Conservation (phyloP, 2,888 invertebrate species). For the Chymomyza amoena region DNA sequence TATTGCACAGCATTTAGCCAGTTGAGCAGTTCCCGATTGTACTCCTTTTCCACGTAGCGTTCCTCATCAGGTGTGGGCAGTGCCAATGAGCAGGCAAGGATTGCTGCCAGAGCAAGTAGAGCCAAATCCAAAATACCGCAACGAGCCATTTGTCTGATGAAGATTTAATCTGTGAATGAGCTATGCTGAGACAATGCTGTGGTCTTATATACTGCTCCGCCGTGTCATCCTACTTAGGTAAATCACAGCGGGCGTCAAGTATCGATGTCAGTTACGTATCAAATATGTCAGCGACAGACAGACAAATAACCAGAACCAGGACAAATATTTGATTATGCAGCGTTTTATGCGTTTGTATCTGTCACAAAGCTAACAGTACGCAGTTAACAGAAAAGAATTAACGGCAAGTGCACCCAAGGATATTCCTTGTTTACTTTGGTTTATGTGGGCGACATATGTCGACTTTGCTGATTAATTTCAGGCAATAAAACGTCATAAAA, state of each 20-base stretch:
- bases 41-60: slow-evolving; percentile 76
- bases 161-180: slow-evolving; percentile 8
- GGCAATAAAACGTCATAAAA: slow-evolving; percentile 41
- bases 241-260: slow-evolving; percentile 60
- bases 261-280: slow-evolving; percentile 62
- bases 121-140: slow-evolving; percentile 28
- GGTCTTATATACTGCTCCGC: slow-evolving; percentile 55
- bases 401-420: background rate
- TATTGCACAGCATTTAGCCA: slow-evolving; percentile 71
- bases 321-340: slow-evolving; percentile 70
- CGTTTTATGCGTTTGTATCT: slow-evolving; percentile 53
- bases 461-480: slow-evolving; percentile 47
- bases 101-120: slow-evolving; percentile 37
- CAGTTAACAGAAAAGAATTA: background rate
- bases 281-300: slow-evolving; percentile 70
- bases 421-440: background rate
- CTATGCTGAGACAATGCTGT: slow-evolving; percentile 10
- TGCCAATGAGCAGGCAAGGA: slow-evolving; percentile 30
- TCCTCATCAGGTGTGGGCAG: slow-evolving; percentile 76
- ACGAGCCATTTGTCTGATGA: slow-evolving; percentile 36
- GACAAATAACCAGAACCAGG: slow-evolving; percentile 46
- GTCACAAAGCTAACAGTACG: slow-evolving; percentile 23
- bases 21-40: slow-evolving; percentile 72
- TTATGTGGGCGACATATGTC: slow-evolving; percentile 3
- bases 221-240: slow-evolving; percentile 37